phyloP scores from a whole-genome alignment of 2,113 vertebrate genomes.

The Sitta europaea region DNA sequence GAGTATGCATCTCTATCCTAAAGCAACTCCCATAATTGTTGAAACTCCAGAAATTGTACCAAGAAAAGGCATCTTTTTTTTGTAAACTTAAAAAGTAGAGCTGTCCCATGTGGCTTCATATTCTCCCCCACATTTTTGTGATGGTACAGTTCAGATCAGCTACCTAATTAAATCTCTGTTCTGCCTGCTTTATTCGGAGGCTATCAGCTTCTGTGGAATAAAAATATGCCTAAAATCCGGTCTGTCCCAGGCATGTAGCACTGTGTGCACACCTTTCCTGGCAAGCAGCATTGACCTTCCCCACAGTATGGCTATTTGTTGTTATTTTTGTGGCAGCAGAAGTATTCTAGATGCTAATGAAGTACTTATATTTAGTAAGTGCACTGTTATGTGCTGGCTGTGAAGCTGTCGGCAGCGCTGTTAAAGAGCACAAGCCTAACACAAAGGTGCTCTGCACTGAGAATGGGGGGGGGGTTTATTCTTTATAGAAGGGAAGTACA shows the following conservation, averaged over 20 bases:
- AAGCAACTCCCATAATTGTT: neutral
- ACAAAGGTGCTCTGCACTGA: neutral
- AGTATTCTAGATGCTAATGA: constrained; percentile 40
- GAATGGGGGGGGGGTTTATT: neutral
- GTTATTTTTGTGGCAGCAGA: constrained; percentile 29
- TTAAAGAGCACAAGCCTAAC: constrained; percentile 8
- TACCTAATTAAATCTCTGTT: neutral
- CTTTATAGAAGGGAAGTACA: neutral
- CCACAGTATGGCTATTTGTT: constrained; percentile 19
- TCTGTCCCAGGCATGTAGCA: neutral
- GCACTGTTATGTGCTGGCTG: neutral
- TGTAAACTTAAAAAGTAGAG: neutral
- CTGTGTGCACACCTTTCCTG: constrained; percentile 9
- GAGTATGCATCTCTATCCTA: neutral
- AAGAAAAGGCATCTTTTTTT: neutral
- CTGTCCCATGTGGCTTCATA: neutral
- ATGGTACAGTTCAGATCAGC: neutral
- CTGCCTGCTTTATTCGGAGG: neutral
- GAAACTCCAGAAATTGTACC: neutral
- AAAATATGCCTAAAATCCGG: neutral
- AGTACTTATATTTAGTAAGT: constrained; percentile 43
- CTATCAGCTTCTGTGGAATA: neutral
- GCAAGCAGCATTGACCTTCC: constrained; percentile 1
- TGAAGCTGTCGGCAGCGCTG: neutral
- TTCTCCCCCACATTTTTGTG: neutral